Evolutionary conservation across 2,888 invertebrate species (phyloP).

Genomic region (Dioctria rufipes): DNA sequence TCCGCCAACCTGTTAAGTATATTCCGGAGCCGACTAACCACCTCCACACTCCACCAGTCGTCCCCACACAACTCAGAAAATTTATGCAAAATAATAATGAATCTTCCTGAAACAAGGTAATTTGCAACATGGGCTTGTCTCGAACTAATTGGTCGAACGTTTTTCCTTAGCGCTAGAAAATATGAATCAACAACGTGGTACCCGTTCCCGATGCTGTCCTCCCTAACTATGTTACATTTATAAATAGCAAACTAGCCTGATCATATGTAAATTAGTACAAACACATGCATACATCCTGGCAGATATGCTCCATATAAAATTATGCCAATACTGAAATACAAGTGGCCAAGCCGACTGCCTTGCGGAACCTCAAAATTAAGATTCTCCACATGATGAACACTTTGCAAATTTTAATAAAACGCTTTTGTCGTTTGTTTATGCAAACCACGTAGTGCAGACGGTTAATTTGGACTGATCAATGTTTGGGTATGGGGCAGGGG

Average conservation of each 20-base stretch:
- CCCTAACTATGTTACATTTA: conserved; percentile 40
- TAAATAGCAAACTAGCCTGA: conserved; percentile 52
- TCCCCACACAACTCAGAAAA: conserved; percentile 15
- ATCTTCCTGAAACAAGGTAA: conserved; percentile 41
- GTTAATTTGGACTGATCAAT: conserved; percentile 62
- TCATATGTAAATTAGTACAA: conserved; percentile 55
- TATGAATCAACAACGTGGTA: conserved; percentile 33
- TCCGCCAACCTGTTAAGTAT: conserved; percentile 49
- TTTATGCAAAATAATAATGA: conserved; percentile 50
- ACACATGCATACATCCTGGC: conserved; percentile 46
- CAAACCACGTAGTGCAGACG: conserved; percentile 61
- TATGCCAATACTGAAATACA: conserved; percentile 45
- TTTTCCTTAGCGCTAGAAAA: conserved; percentile 38
- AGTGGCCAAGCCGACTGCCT: conserved; percentile 52
- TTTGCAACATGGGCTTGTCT: conserved; percentile 37
- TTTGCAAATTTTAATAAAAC: conserved; percentile 59
- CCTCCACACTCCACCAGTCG: not conserved
- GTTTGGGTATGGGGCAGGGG: conserved; percentile 50
- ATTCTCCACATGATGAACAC: conserved; percentile 58
- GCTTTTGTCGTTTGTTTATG: conserved; percentile 60
- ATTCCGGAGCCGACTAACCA: conserved; percentile 17
- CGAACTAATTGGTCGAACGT: conserved; percentile 53
- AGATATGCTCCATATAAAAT: conserved; percentile 40
- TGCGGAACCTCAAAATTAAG: conserved; percentile 57
- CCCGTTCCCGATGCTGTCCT: not conserved